Conservation (phyloP, 2,797 vertebrate genomes). For the Varecia variegata region DNA sequence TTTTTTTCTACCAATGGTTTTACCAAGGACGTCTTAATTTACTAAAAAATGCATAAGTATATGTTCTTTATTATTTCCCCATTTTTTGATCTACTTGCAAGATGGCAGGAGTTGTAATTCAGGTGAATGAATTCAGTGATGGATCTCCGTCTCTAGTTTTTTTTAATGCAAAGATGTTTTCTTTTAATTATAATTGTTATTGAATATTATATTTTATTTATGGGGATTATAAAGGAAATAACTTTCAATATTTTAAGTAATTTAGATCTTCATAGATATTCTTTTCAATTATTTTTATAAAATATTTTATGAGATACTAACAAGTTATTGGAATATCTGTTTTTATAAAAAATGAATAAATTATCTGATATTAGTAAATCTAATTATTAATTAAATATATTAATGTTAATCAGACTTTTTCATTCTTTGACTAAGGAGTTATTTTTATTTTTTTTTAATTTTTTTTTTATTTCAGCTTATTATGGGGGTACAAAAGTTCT, state of each 20-base stretch:
- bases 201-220: neutral
- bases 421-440: conserved; percentile 73
- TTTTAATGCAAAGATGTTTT: neutral
- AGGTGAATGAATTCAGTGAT: neutral
- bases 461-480: no score
- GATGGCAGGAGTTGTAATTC: neutral
- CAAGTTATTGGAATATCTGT: conserved; percentile 40
- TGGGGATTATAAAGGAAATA: neutral
- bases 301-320: conserved; percentile 44
- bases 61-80: neutral
- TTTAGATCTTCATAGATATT: neutral
- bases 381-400: conserved; percentile 77
- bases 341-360: conserved; percentile 50
- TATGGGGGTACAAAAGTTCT: no score
- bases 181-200: neutral
- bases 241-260: conserved; percentile 37
- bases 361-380: conserved; percentile 72
- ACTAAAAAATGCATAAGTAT: neutral
- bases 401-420: conserved; percentile 76
- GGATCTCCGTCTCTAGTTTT: neutral
- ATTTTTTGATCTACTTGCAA: neutral
- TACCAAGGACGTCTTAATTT: neutral
- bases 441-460: no score
- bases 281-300: conserved; percentile 34
- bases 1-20: neutral